A percentile compares a stretch with the other conserved stretches of the same genome.
Conservation (phyloP, 2,888 invertebrate species). For the Sminthurides aquaticus region DNA sequence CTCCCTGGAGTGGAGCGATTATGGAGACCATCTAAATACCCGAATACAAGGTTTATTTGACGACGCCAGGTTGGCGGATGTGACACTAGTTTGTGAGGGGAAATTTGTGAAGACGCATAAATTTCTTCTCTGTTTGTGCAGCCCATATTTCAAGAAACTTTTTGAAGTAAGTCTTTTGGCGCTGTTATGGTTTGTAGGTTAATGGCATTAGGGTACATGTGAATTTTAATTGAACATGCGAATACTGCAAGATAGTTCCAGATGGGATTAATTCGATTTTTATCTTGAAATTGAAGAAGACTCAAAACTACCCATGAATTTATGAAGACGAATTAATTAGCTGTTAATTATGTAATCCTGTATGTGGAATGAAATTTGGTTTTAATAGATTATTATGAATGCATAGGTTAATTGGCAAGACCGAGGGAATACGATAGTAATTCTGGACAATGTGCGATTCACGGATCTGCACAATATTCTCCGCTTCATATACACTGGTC, state of each 20-base stretch:
- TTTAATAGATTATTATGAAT: too few species aligned
- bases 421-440: slow-evolving; percentile 25
- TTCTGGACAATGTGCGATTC: slow-evolving; percentile 30
- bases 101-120: slow-evolving; percentile 4
- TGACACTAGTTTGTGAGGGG: slow-evolving; percentile 1
- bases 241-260: too few species aligned
- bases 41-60: slow-evolving; percentile 5
- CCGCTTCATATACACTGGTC: slow-evolving; percentile 36
- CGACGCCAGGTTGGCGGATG: slow-evolving; percentile 5
- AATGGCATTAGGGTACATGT: too few species aligned
- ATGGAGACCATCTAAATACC: slow-evolving; percentile 2
- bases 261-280: too few species aligned
- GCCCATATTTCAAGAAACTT: slow-evolving; percentile 1
- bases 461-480: slow-evolving; percentile 33
- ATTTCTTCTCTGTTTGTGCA: slow-evolving; percentile 2
- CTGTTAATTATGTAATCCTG: too few species aligned
- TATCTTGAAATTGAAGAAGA: too few species aligned
- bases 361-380: too few species aligned
- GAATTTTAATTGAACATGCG: too few species aligned
- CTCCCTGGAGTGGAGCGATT: slow-evolving; percentile 1
- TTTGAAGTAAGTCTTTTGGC: slow-evolving; percentile 1
- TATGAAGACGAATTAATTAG: too few species aligned
- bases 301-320: too few species aligned
- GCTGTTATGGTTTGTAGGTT: too few species aligned
- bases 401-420: slow-evolving; percentile 24